Conservation (phyloP, 2,797 vertebrate species). For the Vireo griseus region DNA sequence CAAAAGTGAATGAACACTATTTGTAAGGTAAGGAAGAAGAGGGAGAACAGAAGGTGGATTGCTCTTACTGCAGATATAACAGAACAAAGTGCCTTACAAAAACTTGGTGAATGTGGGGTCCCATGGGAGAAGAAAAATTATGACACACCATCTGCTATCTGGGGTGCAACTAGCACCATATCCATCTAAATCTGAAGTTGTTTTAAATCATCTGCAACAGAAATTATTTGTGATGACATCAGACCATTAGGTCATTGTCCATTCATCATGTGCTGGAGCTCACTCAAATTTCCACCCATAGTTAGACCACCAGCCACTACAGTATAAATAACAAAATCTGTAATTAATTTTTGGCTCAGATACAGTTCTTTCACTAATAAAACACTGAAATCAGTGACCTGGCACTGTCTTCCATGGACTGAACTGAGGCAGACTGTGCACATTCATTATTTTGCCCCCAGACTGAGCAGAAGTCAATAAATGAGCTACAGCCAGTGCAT, state of each 20-base stretch:
- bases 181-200: background rate
- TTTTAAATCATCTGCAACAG: background rate
- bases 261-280: background rate
- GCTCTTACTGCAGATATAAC: background rate
- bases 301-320: background rate
- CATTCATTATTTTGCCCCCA: background rate
- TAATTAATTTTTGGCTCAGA: background rate
- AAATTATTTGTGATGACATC: background rate
- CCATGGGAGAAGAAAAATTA: background rate
- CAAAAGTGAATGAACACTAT: accelerated
- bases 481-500: background rate
- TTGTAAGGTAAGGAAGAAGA: background rate
- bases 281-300: background rate
- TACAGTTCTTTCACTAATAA: background rate
- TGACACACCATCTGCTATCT: background rate
- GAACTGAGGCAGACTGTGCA: background rate
- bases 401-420: background rate
- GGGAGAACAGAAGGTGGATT: background rate
- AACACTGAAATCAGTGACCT: background rate
- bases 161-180: background rate
- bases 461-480: background rate
- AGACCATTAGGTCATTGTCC: background rate
- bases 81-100: background rate
- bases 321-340: background rate
- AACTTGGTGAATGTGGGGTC: background rate